A percentile compares a stretch with the other conserved stretches of the same genome.
Evolutionary conservation across 1,140 invertebrate species (phyloP).

Genomic region (Pantala flavescens): DNA sequence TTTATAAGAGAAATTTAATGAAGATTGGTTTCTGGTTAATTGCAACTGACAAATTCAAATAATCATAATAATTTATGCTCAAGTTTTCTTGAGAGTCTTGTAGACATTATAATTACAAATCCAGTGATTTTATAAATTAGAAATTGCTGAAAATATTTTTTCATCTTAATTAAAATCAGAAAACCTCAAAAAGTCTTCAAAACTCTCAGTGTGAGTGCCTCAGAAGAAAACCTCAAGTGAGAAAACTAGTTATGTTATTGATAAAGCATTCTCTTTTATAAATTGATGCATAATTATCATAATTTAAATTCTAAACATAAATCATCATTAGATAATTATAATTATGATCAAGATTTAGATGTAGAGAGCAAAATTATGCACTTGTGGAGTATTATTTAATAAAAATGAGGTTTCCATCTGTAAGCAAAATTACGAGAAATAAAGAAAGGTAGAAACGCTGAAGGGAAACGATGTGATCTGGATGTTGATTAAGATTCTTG

Average conservation of each 20-base stretch:
- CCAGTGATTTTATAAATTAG: background rate
- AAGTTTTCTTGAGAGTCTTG: background rate
- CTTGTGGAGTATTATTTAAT: background rate
- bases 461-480: background rate
- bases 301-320: too few species aligned
- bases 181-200: background rate
- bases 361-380: background rate
- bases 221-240: background rate
- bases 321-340: too few species aligned
- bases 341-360: background rate
- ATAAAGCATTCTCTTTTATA: too few species aligned
- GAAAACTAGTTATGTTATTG: background rate
- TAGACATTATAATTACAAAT: background rate
- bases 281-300: too few species aligned
- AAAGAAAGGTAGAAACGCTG: background rate
- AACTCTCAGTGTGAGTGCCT: background rate
- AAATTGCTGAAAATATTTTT: too few species aligned
- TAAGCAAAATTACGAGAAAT: background rate
- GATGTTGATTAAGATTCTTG: background rate
- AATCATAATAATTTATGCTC: background rate
- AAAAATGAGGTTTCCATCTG: background rate
- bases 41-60: background rate
- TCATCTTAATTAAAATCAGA: too few species aligned
- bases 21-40: background rate
- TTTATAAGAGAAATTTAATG: background rate